Evolutionary conservation across 1,140 invertebrate species (phyloP).

Genomic region (Chrysopa pallens): DNA sequence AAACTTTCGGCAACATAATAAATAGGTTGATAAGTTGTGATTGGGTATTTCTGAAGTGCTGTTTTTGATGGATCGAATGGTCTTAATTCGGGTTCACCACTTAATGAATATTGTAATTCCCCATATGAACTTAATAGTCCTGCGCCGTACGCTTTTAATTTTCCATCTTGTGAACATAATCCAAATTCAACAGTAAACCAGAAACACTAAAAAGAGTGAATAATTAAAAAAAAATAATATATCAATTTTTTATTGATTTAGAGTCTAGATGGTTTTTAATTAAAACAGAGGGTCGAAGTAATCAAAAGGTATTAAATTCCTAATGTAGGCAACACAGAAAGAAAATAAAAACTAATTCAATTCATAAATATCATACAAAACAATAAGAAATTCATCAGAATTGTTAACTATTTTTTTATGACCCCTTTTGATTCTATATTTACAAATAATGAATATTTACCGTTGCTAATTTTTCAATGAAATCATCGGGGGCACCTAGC

Average conservation of each 20-base stretch:
- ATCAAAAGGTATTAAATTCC: neutral
- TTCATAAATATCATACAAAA: no score
- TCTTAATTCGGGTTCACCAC: conserved; percentile 64
- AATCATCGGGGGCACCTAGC: conserved; percentile 92
- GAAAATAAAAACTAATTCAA: no score
- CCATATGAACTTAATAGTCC: conserved; percentile 93
- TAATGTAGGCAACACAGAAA: no score
- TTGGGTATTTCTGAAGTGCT: conserved; percentile 79
- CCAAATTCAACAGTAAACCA: conserved; percentile 99
- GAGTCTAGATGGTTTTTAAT: no score
- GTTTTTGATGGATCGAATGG: conserved; percentile 79
- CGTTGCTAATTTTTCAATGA: conserved; percentile 90
- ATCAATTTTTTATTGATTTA: no score
- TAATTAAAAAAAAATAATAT: no score
- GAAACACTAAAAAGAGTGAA: conserved; percentile 81
- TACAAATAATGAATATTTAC: conserved; percentile 33
- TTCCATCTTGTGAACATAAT: conserved; percentile 75
- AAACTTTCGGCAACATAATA: conserved; percentile 94
- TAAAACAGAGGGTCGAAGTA: neutral
- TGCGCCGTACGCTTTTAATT: conserved; percentile 89
- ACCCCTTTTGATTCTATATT: neutral
- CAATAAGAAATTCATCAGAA: no score
- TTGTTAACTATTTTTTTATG: neutral
- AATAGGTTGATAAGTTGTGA: conserved; percentile 90
- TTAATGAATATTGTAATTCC: conserved; percentile 84